Conservation (phyloP, 2,888 invertebrate genomes). For the Acanthosepion pharaonis region DNA sequence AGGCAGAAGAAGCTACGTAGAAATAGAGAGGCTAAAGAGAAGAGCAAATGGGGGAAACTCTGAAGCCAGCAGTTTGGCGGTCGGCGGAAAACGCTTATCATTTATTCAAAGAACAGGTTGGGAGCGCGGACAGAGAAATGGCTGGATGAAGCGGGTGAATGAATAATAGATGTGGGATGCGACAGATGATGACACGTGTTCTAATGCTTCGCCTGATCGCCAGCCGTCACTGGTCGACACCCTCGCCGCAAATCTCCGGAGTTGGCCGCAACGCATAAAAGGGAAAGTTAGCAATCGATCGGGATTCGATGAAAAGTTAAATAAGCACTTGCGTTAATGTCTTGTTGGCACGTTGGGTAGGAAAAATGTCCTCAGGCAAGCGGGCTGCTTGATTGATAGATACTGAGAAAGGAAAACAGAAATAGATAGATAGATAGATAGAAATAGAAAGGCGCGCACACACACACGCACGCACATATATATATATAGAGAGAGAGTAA, state of each 20-base stretch:
- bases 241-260: not conserved
- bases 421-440: not conserved
- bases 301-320: constrained; percentile 18
- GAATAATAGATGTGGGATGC: constrained; percentile 8
- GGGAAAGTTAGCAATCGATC: not conserved
- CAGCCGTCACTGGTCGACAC: not conserved
- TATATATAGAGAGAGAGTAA: too few relatives aligned
- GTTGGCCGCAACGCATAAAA: not conserved
- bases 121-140: not conserved
- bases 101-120: not conserved
- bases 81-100: not conserved
- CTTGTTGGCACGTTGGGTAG: not conserved
- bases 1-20: too few relatives aligned
- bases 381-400: not conserved
- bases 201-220: not conserved
- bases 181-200: not conserved
- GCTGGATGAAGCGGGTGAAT: not conserved
- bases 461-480: not conserved
- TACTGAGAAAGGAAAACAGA: not conserved
- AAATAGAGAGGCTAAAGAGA: too few relatives aligned
- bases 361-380: not conserved
- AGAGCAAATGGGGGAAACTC: not conserved
- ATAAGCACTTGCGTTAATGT: not conserved
- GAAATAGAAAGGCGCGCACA: not conserved
- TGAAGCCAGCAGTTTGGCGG: not conserved